These are phyloP conservation scores for Xestia c-nigrum DNA, from an alignment of 2,888 invertebrate species.

Conservation along the genomic window DNA sequence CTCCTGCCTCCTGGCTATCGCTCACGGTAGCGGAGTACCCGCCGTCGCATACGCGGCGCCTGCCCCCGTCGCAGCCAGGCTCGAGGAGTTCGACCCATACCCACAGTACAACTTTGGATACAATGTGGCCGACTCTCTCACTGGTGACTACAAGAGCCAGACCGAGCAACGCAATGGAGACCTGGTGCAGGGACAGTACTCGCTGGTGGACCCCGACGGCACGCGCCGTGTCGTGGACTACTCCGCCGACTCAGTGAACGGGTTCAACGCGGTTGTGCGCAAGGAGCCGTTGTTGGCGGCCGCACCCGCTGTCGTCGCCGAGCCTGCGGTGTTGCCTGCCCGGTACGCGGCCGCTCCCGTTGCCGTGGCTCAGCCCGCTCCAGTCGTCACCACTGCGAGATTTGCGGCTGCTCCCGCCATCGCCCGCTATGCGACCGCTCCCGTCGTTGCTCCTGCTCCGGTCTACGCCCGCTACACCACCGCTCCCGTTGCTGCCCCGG, in stretches of 20 bases:
- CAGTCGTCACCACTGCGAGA: slow-evolving; percentile 67
- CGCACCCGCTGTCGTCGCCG: slow-evolving; percentile 66
- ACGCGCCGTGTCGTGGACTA: slow-evolving; percentile 84
- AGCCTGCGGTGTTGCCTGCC: slow-evolving; percentile 68
- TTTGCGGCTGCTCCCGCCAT: slow-evolving; percentile 70
- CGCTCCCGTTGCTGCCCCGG: slow-evolving; percentile 89
- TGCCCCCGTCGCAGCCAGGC: slow-evolving; percentile 66
- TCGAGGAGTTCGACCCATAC: slow-evolving; percentile 88
- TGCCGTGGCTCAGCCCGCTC: slow-evolving; percentile 49
- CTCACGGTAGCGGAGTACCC: slow-evolving; percentile 81
- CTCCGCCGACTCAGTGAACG: slow-evolving; percentile 81
- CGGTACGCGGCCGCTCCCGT: slow-evolving; percentile 63
- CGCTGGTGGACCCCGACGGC: slow-evolving; percentile 82
- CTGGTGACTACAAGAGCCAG: slow-evolving; percentile 86
- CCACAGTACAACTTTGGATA: slow-evolving; percentile 90
- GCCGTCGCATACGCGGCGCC: slow-evolving; percentile 75
- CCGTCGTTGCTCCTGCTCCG: slow-evolving; percentile 62
- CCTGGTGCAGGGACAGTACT: slow-evolving; percentile 86
- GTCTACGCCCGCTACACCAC: slow-evolving; percentile 78
- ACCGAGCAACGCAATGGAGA: slow-evolving; percentile 88
- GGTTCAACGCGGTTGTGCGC: slow-evolving; percentile 84
- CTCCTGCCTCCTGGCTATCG: slow-evolving; percentile 83
- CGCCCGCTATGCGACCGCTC: slow-evolving; percentile 60
- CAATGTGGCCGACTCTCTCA: slow-evolving; percentile 82
- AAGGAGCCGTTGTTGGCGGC: slow-evolving; percentile 74